Base-by-base conservation (phyloP, 2,888 invertebrate genomes). In the Lymantria monacha region DNA sequence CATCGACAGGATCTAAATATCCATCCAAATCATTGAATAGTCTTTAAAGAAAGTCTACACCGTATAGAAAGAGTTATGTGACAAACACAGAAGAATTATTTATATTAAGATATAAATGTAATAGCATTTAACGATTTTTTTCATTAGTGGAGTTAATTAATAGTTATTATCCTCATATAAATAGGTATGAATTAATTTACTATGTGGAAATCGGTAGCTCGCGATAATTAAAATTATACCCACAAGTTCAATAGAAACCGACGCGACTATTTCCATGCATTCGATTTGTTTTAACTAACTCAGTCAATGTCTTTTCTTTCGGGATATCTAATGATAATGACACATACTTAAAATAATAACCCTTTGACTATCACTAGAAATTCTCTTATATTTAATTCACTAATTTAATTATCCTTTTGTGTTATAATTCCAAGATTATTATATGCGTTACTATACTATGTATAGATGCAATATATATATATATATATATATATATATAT, bases 221-320 rank as follows among this genome's bases (percentile, higher is more conserved):
- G 64, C 79, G 79, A 79, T 84, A 84, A 83, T 75, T 77, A 65
- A 69, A 78, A 74, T 78, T 78, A 78, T 77, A 75, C 72, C 63
- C 63, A 69, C 68, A 70, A 77, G 76, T 74, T 73, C 67, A 71
- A 78, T 76, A 79, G 66, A 74, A 71, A 70, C 56, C 62, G 59
- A 61, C 59, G 58, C 61, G 57, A 64, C 51, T 57, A 69, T 76
- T 79, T 71, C 77, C 76, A 74, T 73, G 65, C 76, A 79, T 75
- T 81, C 80, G 81, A 83, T 85, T 84, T 83, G 79, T 76, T 72
- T 76, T 63, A 38, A 73, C 72, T 75, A 76, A 79, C 78, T 68
- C 22, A 55, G 61, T 66, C 58, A 61, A 53, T 42, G 46, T 45
- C 52, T 70, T 61, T 67, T 68, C 64, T 61, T 66, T 65, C 57